A percentile compares a stretch with the other conserved stretches of the same genome.
phyloP scores from a whole-genome alignment of 2,797 vertebrate species.

The Pangasius mekongensis region DNA sequence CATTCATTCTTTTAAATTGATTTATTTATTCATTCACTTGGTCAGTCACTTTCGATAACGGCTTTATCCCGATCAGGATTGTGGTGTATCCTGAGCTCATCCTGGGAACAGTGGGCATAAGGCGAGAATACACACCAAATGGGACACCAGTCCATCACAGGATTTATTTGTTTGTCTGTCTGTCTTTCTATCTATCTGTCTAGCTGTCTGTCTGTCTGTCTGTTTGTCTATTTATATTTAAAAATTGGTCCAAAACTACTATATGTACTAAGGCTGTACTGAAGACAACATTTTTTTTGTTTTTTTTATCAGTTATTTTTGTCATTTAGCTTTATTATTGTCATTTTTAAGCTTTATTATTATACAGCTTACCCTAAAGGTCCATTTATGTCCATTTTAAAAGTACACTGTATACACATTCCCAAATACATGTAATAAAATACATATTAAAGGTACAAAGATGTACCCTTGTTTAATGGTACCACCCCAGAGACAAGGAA shows the following conservation, averaged over 20 bases:
- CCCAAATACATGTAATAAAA: too few species aligned
- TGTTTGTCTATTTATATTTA: neutral
- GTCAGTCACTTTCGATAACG: neutral
- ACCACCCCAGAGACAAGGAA: neutral
- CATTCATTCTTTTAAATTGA: neutral
- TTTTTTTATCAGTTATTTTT: neutral
- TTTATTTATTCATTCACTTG: neutral
- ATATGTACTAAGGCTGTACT: neutral
- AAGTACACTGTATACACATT: neutral
- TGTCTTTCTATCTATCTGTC: too few species aligned
- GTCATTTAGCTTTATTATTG: too few species aligned
- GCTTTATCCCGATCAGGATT: neutral
- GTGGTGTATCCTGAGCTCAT: neutral
- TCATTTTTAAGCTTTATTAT: too few species aligned
- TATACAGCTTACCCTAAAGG: neutral
- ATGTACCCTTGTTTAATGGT: neutral
- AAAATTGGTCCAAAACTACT: neutral
- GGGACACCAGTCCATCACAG: too few species aligned
- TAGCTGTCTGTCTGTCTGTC: neutral
- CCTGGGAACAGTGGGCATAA: neutral
- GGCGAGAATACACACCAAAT: neutral
- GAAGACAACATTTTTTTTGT: neutral
- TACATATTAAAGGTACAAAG: neutral
- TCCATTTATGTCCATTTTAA: neutral
- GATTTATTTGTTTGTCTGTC: neutral